Base-by-base conservation (phyloP, 2,113 vertebrate genomes). In the Pavo muticus region DNA sequence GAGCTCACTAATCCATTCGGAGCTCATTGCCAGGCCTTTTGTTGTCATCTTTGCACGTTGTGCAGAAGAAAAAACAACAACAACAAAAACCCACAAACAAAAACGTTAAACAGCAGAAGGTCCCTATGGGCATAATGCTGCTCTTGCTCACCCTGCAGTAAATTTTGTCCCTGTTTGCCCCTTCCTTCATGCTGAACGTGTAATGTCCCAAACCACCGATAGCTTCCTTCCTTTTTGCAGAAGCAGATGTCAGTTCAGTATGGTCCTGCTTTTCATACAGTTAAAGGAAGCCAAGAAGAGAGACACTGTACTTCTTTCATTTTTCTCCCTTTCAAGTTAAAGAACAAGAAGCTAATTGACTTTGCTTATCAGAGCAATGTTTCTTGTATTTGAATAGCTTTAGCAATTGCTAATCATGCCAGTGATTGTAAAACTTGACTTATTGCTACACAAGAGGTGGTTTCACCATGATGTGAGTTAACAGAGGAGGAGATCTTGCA, bases 261-360 rank as follows among this genome's bases (percentile, higher is more conserved):
- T 42, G 60, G 60, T 77, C 61, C 39, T 88, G 90, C 69, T 88
- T 94, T 95, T 94, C 79, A 86, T 76, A 35, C 85, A 68, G 39
- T 45, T 71, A 9, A 42, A 71, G 76, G 76, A 73, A 77, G 95
- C 92, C 83, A 92, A 92, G 90, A 88, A 94, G 42, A 15, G 61
- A 91, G 79, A 90, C 92, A 91, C 83, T 90, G 11, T 4, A 6
- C 29, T 80, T 3, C 95, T 95, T 91, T 94, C 75, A 91, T 73
- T 90, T 90, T 90, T 44, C 29, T 95, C 42, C 75, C 76, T 96
- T 95, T 86, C 57, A 86, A 77, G 24, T n/a, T 37, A 85, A 86
- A n/a, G 56, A 93, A 88, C 93, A 94, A 95, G 91, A 60, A 93
- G 56, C 83, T 88, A 25, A 94, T 95, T 91, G 83, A 91, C 65